phyloP scores from a whole-genome alignment of 23 tunicate genomes.

The Corella eumyota region DNA sequence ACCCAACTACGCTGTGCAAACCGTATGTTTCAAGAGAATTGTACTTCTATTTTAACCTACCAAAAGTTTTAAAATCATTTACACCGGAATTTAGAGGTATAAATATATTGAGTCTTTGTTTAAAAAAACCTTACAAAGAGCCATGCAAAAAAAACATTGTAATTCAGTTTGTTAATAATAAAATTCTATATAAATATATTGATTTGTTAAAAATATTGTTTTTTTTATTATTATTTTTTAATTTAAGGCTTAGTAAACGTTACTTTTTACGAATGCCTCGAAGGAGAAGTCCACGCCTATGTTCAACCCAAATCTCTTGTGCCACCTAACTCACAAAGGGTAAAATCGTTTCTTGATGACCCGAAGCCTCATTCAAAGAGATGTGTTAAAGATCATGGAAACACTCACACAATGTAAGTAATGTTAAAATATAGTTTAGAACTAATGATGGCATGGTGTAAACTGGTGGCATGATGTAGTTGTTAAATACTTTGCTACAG shows the following conservation, averaged over 20 bases:
- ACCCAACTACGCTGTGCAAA: slow-evolving; percentile 57
- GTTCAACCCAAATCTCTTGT: slow-evolving; percentile 55
- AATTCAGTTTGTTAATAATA: too few relatives aligned
- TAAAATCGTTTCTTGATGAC: slow-evolving; percentile 30
- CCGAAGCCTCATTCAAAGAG: slow-evolving; percentile 81
- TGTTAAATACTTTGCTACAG: too few relatives aligned
- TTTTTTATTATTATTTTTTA: background rate
- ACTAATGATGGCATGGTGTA: too few relatives aligned
- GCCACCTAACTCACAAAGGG: slow-evolving; percentile 18
- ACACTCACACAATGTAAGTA: slow-evolving; percentile 75
- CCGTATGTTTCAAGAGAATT: slow-evolving; percentile 86
- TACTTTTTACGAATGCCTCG: slow-evolving; percentile 36
- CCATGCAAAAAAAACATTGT: too few relatives aligned
- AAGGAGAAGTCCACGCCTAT: too few relatives aligned
- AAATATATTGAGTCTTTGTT: too few relatives aligned
- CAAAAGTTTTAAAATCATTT: slow-evolving; percentile 30
- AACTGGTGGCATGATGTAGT: too few relatives aligned
- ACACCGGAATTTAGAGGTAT: slow-evolving; percentile 81
- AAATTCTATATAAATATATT: too few relatives aligned
- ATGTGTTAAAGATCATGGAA: slow-evolving; percentile 71
- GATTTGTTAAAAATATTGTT: too few relatives aligned
- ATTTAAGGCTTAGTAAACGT: slow-evolving; percentile 60
- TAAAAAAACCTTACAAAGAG: too few relatives aligned
- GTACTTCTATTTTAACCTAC: slow-evolving; percentile 48
- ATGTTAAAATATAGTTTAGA: too few relatives aligned